These are phyloP conservation scores for Drosophila yooni DNA, from an alignment of 2,888 invertebrate species.

Conservation along the genomic window DNA sequence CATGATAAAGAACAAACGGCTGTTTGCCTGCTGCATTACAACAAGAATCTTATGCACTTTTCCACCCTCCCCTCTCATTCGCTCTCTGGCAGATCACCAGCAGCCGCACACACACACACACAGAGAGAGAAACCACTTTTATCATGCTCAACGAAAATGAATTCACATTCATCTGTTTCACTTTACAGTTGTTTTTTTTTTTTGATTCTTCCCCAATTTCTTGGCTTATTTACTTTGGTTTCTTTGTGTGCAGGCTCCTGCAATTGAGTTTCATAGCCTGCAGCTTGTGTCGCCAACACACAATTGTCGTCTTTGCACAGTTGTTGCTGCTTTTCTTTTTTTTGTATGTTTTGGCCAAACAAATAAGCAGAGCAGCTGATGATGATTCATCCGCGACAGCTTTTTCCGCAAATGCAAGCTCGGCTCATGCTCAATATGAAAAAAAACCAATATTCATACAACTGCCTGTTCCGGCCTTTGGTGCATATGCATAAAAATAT, in stretches of 20 bases:
- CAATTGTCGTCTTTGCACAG: slow-evolving; percentile 30
- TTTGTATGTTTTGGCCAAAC: slow-evolving; percentile 31
- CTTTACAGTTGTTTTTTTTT: slow-evolving; percentile 14
- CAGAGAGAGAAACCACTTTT: slow-evolving; percentile 21
- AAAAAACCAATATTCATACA: slow-evolving; percentile 16
- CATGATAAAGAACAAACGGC: slow-evolving; percentile 70
- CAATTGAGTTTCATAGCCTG: slow-evolving; percentile 30
- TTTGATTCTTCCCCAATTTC: slow-evolving; percentile 27
- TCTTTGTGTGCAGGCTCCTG: slow-evolving; percentile 35
- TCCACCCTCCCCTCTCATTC: slow-evolving; percentile 44
- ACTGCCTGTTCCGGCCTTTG: slow-evolving; percentile 20
- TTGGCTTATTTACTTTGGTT: slow-evolving; percentile 44
- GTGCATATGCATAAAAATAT: slow-evolving; percentile 8
- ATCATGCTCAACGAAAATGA: slow-evolving; percentile 44
- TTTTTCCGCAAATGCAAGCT: slow-evolving; percentile 40
- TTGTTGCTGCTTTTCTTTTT: neutral
- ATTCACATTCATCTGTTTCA: slow-evolving; percentile 50
- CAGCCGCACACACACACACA: slow-evolving; percentile 34
- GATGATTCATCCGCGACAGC: slow-evolving; percentile 46
- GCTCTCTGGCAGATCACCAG: slow-evolving; percentile 50
- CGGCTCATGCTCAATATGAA: slow-evolving; percentile 38
- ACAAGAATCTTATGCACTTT: slow-evolving; percentile 38
- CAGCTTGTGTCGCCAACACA: slow-evolving; percentile 14
- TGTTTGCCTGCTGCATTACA: slow-evolving; percentile 58
- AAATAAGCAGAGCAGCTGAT: slow-evolving; percentile 26